A percentile compares a stretch with the other conserved stretches of the same genome.
phyloP scores from a whole-genome alignment of 2,113 vertebrate genomes.

The Chaenogobius annularis region DNA sequence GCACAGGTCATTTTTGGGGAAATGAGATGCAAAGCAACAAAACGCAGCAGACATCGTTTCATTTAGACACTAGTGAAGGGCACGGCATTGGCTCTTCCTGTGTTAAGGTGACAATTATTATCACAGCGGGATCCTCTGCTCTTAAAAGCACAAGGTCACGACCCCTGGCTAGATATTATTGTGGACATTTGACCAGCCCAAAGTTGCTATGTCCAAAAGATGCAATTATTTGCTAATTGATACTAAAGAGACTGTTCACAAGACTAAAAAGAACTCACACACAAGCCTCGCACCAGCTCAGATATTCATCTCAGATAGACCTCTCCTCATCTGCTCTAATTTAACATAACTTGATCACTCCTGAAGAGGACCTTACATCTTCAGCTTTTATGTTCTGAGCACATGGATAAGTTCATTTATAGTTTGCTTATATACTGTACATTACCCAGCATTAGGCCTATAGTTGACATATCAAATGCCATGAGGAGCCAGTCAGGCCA shows the following conservation, averaged over 20 bases:
- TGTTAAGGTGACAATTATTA: constrained; percentile 53
- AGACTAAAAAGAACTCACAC: neutral
- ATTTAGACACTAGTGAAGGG: constrained; percentile 46
- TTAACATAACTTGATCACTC: neutral
- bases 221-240: neutral
- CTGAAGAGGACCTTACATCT: too few relatives aligned
- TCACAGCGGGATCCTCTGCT: constrained; percentile 16
- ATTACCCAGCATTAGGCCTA: neutral
- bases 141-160: constrained; percentile 22
- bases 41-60: neutral
- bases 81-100: constrained; percentile 46
- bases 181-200: neutral
- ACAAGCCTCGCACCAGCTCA: neutral
- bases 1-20: constrained; percentile 9
- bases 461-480: neutral
- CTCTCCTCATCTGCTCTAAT: neutral
- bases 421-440: neutral
- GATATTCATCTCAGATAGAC: too few relatives aligned
- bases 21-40: constrained; percentile 11
- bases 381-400: neutral
- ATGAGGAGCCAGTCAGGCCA: neutral
- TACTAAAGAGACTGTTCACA: neutral
- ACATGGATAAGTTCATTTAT: neutral
- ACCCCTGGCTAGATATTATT: constrained; percentile 24
- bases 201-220: neutral